phyloP scores from a whole-genome alignment of 35 echinoderm and acorn worm genomes.

The Diadema setosum region DNA sequence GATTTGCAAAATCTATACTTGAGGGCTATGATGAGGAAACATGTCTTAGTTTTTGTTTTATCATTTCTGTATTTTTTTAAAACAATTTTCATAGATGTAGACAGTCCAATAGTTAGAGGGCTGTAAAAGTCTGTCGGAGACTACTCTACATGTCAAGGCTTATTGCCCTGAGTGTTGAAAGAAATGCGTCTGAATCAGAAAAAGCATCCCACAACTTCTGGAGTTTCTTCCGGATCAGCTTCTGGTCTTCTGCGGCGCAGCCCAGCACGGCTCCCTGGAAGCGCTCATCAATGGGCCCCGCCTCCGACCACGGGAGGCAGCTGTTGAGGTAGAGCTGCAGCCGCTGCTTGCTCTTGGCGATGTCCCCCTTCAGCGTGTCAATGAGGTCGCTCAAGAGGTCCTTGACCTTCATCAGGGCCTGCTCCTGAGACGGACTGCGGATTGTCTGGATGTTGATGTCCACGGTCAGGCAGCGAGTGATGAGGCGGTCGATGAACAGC shows the following conservation, averaged over 20 bases:
- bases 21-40: no score
- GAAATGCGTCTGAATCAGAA: background rate
- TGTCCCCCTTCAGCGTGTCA: background rate
- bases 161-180: background rate
- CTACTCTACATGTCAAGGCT: background rate
- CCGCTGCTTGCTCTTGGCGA: background rate
- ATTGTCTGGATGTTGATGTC: conserved; percentile 56
- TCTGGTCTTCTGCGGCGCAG: conserved; percentile 89
- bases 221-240: conserved; percentile 69
- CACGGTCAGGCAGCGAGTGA: conserved; percentile 55
- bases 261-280: conserved; percentile 75
- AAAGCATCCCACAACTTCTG: conserved; percentile 9
- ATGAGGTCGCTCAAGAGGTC: conserved; percentile 25
- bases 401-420: conserved; percentile 43
- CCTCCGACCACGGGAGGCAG: conserved; percentile 42
- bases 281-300: conserved; percentile 57
- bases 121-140: no score
- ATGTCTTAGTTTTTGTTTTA: no score
- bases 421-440: conserved; percentile 53
- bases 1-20: no score
- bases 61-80: no score
- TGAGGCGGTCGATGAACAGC: conserved; percentile 64
- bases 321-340: conserved; percentile 67
- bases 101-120: no score
- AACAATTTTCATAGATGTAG: no score